Evolutionary conservation across 2,797 vertebrate species (phyloP).

Genomic region (Sciurus vulgaris): DNA sequence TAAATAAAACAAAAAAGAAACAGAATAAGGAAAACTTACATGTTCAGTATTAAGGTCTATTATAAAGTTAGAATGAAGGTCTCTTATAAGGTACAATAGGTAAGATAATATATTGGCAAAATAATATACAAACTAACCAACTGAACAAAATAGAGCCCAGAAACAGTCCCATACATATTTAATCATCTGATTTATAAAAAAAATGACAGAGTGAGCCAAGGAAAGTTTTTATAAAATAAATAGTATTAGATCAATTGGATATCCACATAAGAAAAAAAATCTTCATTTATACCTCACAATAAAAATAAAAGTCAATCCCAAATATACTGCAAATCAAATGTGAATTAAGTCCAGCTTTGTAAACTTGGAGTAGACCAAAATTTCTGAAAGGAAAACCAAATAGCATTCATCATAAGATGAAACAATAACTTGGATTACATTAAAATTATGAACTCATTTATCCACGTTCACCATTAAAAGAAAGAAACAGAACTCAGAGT

Average conservation of each 20-base stretch:
- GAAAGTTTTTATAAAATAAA: not conserved
- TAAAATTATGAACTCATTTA: conserved; percentile 34
- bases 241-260: not conserved
- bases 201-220: not conserved
- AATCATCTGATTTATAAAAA: not conserved
- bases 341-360: conserved; percentile 13
- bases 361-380: not conserved
- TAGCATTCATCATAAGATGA: not conserved
- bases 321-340: not conserved
- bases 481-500: not conserved
- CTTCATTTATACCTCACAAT: not conserved
- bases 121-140: not conserved
- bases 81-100: no score
- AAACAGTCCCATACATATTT: not conserved
- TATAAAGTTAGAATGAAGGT: not conserved
- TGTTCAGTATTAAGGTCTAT: not conserved
- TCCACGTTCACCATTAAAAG: not conserved
- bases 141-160: not conserved
- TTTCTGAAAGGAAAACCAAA: not conserved
- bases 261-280: not conserved
- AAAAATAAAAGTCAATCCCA: not conserved
- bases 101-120: not conserved
- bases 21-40: not conserved
- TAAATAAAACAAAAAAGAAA: not conserved
- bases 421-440: conserved; percentile 3